phyloP scores from a whole-genome alignment of 1,140 invertebrate species.

The Vanessa atalanta region DNA sequence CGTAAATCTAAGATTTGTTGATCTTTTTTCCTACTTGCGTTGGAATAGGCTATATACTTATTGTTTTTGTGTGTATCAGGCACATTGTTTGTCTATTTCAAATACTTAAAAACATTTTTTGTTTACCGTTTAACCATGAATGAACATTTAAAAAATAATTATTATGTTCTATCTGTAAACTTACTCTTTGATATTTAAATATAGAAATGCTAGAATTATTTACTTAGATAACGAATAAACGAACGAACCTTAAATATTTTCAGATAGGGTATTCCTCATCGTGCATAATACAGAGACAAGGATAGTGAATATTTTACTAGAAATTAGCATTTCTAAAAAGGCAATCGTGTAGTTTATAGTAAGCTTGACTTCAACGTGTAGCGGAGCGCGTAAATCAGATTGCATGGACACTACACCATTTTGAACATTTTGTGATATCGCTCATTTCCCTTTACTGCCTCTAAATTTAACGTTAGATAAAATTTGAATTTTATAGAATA shows the following conservation, averaged over 20 bases:
- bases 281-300: constrained; percentile 38
- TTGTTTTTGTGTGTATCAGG: too few species aligned
- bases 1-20: too few species aligned
- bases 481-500: constrained; percentile 8
- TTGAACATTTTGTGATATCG: constrained; percentile 55
- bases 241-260: neutral
- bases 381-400: constrained; percentile 67
- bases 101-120: too few species aligned
- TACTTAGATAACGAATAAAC: too few species aligned
- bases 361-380: constrained; percentile 46
- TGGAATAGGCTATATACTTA: too few species aligned
- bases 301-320: constrained; percentile 59
- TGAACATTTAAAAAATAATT: too few species aligned
- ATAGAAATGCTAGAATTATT: too few species aligned
- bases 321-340: constrained; percentile 71
- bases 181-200: too few species aligned
- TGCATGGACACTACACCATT: constrained; percentile 66
- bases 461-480: constrained; percentile 25
- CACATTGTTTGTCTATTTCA: too few species aligned
- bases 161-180: too few species aligned
- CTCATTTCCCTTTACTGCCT: constrained; percentile 29
- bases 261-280: constrained; percentile 17
- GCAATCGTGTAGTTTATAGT: constrained; percentile 53
- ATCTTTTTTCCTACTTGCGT: too few species aligned
- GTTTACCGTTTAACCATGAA: too few species aligned